Evolutionary conservation across 2,113 vertebrate genomes (phyloP).

Genomic region (Tyrannus savana): DNA sequence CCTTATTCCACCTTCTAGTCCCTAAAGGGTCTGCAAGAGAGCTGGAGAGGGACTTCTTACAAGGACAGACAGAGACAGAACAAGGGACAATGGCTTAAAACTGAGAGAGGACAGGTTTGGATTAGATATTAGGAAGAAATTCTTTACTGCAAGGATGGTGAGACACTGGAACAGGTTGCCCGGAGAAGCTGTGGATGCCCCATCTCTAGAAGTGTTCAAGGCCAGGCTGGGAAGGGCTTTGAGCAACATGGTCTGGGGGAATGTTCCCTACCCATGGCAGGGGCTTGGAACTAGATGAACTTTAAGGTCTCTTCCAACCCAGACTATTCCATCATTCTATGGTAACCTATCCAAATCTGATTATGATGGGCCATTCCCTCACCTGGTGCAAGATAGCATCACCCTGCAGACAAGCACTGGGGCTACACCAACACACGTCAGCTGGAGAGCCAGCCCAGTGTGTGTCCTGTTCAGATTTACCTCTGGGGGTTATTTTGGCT

Average conservation of each 20-base stretch:
- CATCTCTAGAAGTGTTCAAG: neutral
- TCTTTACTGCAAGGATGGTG: neutral
- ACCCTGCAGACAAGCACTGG: neutral
- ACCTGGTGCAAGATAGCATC: neutral
- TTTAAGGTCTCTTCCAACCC: neutral
- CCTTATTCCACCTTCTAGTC: neutral
- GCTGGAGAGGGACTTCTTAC: neutral
- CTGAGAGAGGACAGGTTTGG: neutral
- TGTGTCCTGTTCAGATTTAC: neutral
- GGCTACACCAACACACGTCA: neutral
- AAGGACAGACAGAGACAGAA: neutral
- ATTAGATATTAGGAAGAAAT: neutral
- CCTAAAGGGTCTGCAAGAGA: neutral
- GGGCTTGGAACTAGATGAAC: neutral
- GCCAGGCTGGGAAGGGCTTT: neutral
- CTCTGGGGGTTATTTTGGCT: neutral
- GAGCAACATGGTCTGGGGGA: neutral
- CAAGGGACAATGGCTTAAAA: neutral
- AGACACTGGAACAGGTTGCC: neutral
- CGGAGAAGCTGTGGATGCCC: neutral
- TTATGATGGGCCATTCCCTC: neutral
- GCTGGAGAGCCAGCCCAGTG: neutral
- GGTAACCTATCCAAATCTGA: neutral
- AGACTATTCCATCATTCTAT: rapidly evolving
- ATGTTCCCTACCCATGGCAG: too few species aligned